Percentiles rank a stretch among this genome's conserved stretches.
phyloP scores from a whole-genome alignment of 2,888 invertebrate species.

The Nomada ruficornis region DNA sequence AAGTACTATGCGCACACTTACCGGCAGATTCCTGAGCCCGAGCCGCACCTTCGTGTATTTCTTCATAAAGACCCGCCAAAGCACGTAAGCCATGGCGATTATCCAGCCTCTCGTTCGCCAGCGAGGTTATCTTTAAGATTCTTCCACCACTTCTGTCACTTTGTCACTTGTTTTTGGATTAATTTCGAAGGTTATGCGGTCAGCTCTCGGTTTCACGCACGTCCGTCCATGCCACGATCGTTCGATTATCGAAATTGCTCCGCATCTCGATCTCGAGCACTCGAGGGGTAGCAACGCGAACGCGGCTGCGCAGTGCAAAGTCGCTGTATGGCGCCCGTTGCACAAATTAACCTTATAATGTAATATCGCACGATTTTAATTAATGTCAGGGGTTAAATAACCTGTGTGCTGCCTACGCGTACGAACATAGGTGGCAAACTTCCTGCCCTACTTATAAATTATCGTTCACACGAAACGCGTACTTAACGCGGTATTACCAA shows the following conservation, averaged over 20 bases:
- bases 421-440: slow-evolving; percentile 25
- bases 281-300: neutral
- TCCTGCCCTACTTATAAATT: slow-evolving; percentile 14
- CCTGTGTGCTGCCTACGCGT: neutral
- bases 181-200: slow-evolving; percentile 6
- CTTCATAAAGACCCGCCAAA: slow-evolving; percentile 87
- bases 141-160: slow-evolving; percentile 5
- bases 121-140: neutral
- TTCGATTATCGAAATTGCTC: slow-evolving; percentile 41
- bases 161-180: neutral
- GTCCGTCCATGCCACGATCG: slow-evolving; percentile 21
- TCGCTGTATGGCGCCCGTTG: slow-evolving; percentile 18
- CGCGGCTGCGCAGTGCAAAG: slow-evolving; percentile 8
- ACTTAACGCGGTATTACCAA: neutral
- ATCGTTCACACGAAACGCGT: slow-evolving; percentile 1
- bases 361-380: neutral
- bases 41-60: slow-evolving; percentile 87
- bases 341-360: neutral
- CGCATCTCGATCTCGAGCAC: slow-evolving; percentile 45
- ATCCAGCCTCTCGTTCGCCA: slow-evolving; percentile 21
- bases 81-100: slow-evolving; percentile 86
- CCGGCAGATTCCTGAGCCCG: slow-evolving; percentile 84
- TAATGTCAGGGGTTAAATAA: no score
- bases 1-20: slow-evolving; percentile 74
- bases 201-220: slow-evolving; percentile 17